A percentile compares a stretch with the other conserved stretches of the same genome.
Evolutionary conservation across 1,140 invertebrate genomes (phyloP).

Genomic region (Neoseiulus cucumeris): DNA sequence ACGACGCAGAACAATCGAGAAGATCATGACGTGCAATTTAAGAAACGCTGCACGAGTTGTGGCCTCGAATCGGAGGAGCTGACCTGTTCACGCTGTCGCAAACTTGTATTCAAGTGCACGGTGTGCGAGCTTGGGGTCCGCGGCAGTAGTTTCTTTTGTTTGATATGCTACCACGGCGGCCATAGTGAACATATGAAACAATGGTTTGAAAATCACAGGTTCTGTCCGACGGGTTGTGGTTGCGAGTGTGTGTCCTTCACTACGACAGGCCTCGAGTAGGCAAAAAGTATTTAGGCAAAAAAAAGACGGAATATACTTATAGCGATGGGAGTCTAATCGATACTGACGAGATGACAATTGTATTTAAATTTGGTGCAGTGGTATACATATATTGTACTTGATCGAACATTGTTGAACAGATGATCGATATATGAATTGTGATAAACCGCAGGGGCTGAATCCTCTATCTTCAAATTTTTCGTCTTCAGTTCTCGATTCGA

Average conservation of each 20-base stretch:
- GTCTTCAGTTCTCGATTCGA: no score
- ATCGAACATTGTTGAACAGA: no score
- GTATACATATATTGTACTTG: no score
- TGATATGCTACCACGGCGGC: slow-evolving; percentile 72
- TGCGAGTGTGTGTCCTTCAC: slow-evolving; percentile 47
- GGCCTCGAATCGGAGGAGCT: not conserved
- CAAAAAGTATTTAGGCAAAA: no score
- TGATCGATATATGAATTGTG: no score
- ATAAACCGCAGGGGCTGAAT: no score
- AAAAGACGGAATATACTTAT: no score
- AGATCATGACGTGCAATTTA: slow-evolving; percentile 15
- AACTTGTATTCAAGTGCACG: not conserved
- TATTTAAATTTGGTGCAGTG: no score
- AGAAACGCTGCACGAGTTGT: slow-evolving; percentile 11
- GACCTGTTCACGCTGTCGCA: not conserved
- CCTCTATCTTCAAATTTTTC: no score
- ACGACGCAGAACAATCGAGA: slow-evolving; percentile 30
- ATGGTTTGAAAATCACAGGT: slow-evolving; percentile 48
- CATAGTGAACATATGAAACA: slow-evolving; percentile 55
- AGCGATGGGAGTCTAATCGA: no score
- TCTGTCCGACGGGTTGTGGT: slow-evolving; percentile 63
- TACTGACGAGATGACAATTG: no score
- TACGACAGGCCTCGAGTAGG: no score
- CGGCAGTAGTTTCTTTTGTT: slow-evolving; percentile 37
- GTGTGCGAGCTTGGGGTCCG: not conserved